phyloP scores from a whole-genome alignment of 2,888 invertebrate genomes.

The Diloba caeruleocephala region DNA sequence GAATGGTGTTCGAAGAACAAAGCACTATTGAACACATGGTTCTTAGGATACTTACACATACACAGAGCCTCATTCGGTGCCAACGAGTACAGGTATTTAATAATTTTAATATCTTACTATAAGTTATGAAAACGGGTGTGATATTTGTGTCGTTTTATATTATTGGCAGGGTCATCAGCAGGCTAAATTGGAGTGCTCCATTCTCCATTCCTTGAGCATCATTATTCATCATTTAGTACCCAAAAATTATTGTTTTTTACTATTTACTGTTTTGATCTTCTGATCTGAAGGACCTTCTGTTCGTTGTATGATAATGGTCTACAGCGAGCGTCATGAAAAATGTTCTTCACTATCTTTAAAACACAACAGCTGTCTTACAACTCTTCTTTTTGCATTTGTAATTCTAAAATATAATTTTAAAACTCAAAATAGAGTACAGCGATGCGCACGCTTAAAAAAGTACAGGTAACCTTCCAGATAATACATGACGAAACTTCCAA shows the following conservation, averaged over 20 bases:
- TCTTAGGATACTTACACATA: conserved; percentile 97
- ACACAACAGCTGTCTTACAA: not conserved
- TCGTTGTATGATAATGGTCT: too few species aligned
- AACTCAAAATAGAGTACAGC: conserved; percentile 8
- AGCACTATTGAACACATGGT: conserved; percentile 99
- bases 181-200: too few species aligned
- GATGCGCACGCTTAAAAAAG: conserved; percentile 4
- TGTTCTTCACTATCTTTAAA: too few species aligned
- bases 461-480: conserved; percentile 32
- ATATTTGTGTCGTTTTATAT: too few species aligned
- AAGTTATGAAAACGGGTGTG: too few species aligned
- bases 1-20: conserved; percentile 99
- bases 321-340: too few species aligned
- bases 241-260: too few species aligned
- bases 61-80: conserved; percentile 97
- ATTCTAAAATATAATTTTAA: conserved; percentile 2
- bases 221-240: too few species aligned
- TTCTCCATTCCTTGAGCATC: too few species aligned
- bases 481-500: conserved; percentile 28
- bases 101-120: not conserved
- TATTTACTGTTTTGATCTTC: too few species aligned
- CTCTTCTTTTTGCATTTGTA: conserved; percentile 5
- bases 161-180: too few species aligned
- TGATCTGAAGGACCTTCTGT: too few species aligned
- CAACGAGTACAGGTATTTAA: conserved; percentile 95